Base-by-base conservation (phyloP, 2,888 invertebrate genomes). In the Pollenia griseotomentosa region DNA sequence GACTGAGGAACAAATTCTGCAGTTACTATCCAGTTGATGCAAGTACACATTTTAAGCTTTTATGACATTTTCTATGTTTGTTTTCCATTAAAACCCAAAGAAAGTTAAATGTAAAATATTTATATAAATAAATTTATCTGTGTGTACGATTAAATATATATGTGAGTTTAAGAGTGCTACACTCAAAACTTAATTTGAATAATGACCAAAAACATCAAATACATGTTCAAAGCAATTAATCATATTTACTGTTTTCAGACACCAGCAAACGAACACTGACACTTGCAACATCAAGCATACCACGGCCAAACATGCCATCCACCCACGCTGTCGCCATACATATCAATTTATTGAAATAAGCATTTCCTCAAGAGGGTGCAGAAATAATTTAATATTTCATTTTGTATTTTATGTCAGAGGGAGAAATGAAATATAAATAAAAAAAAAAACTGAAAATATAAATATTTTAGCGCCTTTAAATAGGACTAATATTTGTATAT, bases 141-240 rank as follows among this genome's bases (percentile, higher is more conserved):
- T 61, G 8, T 19, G 11, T 55, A 55, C 3, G 5, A 4, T 11
- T n/a, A 14, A 48, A 33, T n/a, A 48, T 48, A 66, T 14, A 68
- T 57, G n/a, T 40, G 9, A 51, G 19, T 40, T 53, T 14, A 8
- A 55, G 66, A 40, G 46, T 71, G 3, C 33, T 63, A 63, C 59
- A 63, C 74, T 82, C 74, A 33, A 61, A 78, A 78, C 68, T 68
- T 65, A 79, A 80, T 86, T 86, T 86, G 75, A 83, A 83, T 86
- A 83, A 86, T 86, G 83, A 80, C 75, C 80, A 77, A 86, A 86
- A 65, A 81, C 71, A 83, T 86, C 83, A 86, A 86, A 71, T 80
- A 61, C 83, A 83, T 71, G 73, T 66, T 77, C 66, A 70, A 40
- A 80, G 65, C 80, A 86, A 86, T 86, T 80, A 86, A 83, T 86